These are phyloP conservation scores for Hylomyscus alleni DNA, from an alignment of 2,797 vertebrate genomes.

Conservation along the genomic window DNA sequence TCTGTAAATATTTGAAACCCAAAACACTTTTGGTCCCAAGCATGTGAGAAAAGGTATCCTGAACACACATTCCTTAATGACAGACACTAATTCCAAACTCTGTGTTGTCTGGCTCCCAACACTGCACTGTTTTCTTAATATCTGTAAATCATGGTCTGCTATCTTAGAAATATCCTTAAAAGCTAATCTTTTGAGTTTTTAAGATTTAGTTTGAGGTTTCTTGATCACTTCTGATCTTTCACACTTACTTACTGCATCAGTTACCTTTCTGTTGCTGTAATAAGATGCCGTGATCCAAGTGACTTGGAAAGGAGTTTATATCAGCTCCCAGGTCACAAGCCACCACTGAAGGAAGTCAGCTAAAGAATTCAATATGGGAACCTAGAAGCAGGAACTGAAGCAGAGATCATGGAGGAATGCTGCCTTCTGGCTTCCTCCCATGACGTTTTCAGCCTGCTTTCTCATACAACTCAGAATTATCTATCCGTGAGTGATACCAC, in stretches of 20 bases:
- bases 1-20: background rate
- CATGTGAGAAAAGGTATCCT: background rate
- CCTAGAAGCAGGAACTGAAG: background rate
- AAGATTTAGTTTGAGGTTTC: background rate
- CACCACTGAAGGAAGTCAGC: background rate
- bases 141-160: background rate
- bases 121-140: background rate
- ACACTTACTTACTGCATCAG: background rate
- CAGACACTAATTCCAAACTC: background rate
- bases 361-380: background rate
- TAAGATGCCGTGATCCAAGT: background rate
- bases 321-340: background rate
- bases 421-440: background rate
- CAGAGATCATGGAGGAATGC: background rate
- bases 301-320: background rate
- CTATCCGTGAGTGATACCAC: background rate
- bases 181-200: background rate
- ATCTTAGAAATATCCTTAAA: conserved; percentile 8
- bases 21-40: background rate
- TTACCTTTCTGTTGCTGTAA: background rate
- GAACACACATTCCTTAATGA: background rate
- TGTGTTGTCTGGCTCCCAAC: background rate
- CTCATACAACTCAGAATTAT: background rate
- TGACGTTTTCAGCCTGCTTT: background rate
- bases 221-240: conserved; percentile 22